These are phyloP conservation scores for Hydriomena furcata DNA, from an alignment of 2,888 invertebrate species.

Conservation along the genomic window DNA sequence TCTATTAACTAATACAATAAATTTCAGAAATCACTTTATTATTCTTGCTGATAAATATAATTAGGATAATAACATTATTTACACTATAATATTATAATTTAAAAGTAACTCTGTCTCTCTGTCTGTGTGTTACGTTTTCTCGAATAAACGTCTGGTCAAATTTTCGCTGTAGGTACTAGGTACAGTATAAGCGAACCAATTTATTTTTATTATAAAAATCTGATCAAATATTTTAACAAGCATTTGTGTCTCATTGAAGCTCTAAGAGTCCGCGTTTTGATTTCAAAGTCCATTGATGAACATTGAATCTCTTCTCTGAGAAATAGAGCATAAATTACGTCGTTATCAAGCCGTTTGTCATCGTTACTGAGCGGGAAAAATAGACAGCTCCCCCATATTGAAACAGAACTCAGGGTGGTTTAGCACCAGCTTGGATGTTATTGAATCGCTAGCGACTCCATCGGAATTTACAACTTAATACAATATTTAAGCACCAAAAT, in stretches of 20 bases:
- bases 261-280: not conserved
- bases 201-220: too few relatives aligned
- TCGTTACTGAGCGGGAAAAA: constrained; percentile 20
- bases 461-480: not conserved
- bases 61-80: too few relatives aligned
- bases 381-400: constrained; percentile 21
- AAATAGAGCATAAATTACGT: constrained; percentile 18
- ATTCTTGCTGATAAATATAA: too few relatives aligned
- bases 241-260: not conserved
- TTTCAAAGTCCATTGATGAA: not conserved
- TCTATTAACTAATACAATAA: too few relatives aligned
- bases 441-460: not conserved
- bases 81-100: too few relatives aligned
- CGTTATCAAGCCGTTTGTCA: constrained; percentile 27
- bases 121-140: too few relatives aligned
- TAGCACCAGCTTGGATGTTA: not conserved
- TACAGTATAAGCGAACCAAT: too few relatives aligned
- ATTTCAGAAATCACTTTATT: too few relatives aligned
- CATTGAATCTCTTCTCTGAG: constrained; percentile 19
- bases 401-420: constrained; percentile 13
- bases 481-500: not conserved
- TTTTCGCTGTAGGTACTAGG: too few relatives aligned
- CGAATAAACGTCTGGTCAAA: too few relatives aligned
- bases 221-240: not conserved
- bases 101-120: too few relatives aligned